These are phyloP conservation scores for Astreopora myriophthalma DNA, from an alignment of 64 coral and sea anemone species.

Conservation along the genomic window DNA sequence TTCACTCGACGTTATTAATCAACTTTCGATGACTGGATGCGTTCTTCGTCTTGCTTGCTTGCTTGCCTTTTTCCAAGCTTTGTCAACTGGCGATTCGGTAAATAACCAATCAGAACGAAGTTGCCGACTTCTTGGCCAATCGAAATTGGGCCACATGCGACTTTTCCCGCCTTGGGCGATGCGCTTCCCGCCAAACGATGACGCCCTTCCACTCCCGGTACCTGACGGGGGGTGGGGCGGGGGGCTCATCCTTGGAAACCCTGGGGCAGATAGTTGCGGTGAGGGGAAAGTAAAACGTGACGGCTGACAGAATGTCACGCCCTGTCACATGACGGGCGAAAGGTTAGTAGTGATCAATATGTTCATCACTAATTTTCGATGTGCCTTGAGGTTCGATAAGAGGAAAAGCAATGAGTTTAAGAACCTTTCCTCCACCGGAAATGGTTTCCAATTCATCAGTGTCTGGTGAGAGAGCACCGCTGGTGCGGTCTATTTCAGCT, in stretches of 20 bases:
- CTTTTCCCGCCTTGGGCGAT: background rate
- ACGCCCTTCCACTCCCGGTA: too few species aligned
- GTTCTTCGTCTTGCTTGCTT: too few species aligned
- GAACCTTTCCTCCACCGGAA: constrained; percentile 57
- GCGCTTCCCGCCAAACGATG: background rate
- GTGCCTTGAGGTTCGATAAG: background rate
- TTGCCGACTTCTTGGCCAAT: background rate
- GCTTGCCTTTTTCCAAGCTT: too few species aligned
- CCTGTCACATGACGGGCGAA: too few species aligned
- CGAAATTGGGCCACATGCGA: background rate
- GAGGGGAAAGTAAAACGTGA: too few species aligned
- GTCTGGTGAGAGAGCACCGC: constrained; percentile 7
- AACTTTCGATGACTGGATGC: too few species aligned
- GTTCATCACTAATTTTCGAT: background rate
- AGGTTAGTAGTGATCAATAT: background rate
- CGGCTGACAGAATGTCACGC: too few species aligned
- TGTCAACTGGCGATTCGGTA: background rate
- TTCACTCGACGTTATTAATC: too few species aligned
- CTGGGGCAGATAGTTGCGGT: too few species aligned
- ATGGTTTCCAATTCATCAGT: constrained; percentile 51
- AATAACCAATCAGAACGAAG: background rate
- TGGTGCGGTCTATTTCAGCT: constrained; percentile 43
- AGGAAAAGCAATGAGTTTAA: constrained; percentile 48
- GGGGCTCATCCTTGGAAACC: too few species aligned
- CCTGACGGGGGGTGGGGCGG: too few species aligned